phyloP scores from a whole-genome alignment of 1,140 invertebrate genomes.

The Drosophila malerkotliana region DNA sequence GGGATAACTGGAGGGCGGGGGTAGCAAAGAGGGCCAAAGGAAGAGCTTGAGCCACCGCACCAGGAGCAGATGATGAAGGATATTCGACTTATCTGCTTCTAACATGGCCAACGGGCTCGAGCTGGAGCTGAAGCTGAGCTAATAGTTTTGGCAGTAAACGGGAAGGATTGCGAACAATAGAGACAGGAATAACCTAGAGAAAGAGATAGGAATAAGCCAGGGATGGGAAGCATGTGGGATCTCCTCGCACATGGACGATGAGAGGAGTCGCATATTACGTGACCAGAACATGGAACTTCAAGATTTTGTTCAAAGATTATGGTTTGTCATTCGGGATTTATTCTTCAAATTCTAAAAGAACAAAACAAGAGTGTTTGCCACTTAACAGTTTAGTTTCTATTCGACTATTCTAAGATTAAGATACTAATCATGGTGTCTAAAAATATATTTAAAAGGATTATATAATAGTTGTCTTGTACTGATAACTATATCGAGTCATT shows the following conservation, averaged over 20 bases:
- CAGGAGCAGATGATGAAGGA: slow-evolving; percentile 44
- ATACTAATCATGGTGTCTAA: neutral
- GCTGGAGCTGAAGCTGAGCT: slow-evolving; percentile 46
- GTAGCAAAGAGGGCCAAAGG: neutral
- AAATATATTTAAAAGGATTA: too few relatives aligned
- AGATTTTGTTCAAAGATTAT: neutral
- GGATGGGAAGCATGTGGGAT: slow-evolving; percentile 33
- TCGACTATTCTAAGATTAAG: too few relatives aligned
- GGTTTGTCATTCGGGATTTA: slow-evolving; percentile 2
- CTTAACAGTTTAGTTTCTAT: neutral
- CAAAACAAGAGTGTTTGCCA: neutral
- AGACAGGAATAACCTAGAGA: slow-evolving; percentile 26
- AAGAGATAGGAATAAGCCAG: slow-evolving; percentile 38
- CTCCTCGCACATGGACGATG: slow-evolving; percentile 20
- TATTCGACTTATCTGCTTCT: slow-evolving; percentile 66
- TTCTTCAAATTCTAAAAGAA: neutral
- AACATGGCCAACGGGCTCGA: slow-evolving; percentile 62
- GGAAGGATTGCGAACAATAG: slow-evolving; percentile 23
- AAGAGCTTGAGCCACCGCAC: slow-evolving; percentile 29
- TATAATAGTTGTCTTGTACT: too few relatives aligned
- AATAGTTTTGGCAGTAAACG: slow-evolving; percentile 45
- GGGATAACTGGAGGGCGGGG: neutral
- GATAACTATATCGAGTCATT: too few relatives aligned
- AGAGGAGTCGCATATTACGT: slow-evolving; percentile 8
- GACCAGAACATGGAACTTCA: slow-evolving; percentile 3